These are phyloP conservation scores for Okamejei kenojei DNA, from an alignment of 2,797 vertebrate species.

Conservation along the genomic window DNA sequence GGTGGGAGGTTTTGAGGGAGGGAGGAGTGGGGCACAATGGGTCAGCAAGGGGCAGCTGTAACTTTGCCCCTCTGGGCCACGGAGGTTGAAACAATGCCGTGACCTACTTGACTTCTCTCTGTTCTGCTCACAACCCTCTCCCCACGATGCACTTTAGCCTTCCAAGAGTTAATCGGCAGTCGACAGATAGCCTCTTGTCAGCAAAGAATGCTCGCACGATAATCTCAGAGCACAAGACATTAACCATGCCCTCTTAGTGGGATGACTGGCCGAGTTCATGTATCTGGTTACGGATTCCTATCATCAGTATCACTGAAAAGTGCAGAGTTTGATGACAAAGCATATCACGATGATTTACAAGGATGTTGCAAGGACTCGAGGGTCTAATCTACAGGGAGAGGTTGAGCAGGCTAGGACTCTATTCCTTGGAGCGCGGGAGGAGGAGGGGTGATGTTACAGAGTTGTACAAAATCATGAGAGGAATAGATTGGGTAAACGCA, in stretches of 20 bases:
- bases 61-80: not conserved
- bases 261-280: not conserved
- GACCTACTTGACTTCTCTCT: not conserved
- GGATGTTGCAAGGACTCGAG: no score
- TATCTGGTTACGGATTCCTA: not conserved
- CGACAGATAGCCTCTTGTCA: not conserved
- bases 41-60: not conserved
- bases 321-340: not conserved
- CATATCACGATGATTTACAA: no score
- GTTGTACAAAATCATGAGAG: no score
- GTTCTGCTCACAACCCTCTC: not conserved
- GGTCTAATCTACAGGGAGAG: no score
- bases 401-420: no score
- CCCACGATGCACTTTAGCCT: not conserved
- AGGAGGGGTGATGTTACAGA: no score
- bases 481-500: no score
- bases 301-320: not conserved
- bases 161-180: not conserved
- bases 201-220: not conserved
- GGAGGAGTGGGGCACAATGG: not conserved
- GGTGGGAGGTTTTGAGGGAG: not conserved
- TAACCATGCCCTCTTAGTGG: not conserved
- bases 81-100: not conserved
- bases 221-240: not conserved
- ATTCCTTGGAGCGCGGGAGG: no score